Evolutionary conservation across 2,888 invertebrate species (phyloP).

Genomic region (Lypha dubia): DNA sequence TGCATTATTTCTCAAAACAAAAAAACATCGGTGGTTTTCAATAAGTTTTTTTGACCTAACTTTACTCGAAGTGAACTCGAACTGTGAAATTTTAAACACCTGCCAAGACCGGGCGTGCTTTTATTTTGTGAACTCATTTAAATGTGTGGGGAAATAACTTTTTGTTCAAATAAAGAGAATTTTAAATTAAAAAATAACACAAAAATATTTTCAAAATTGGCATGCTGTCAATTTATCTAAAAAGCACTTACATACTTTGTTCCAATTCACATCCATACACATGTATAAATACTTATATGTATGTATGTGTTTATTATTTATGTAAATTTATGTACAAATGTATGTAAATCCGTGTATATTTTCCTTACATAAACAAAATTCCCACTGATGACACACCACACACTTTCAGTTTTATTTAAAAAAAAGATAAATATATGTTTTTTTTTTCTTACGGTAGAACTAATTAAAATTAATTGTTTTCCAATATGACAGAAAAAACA

Average conservation of each 20-base stretch:
- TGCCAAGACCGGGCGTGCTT: too few relatives aligned
- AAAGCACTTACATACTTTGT: neutral
- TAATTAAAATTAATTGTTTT: slow-evolving; percentile 31
- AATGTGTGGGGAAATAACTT: too few relatives aligned
- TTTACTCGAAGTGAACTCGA: too few relatives aligned
- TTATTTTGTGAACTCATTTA: too few relatives aligned
- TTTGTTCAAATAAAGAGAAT: too few relatives aligned
- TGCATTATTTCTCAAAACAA: too few relatives aligned
- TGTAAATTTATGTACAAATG: neutral
- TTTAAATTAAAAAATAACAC: too few relatives aligned
- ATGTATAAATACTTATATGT: neutral
- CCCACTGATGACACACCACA: slow-evolving; percentile 29
- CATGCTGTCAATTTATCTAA: neutral
- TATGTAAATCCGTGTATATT: neutral
- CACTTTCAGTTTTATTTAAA: neutral
- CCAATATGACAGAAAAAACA: neutral
- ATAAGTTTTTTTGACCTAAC: too few relatives aligned
- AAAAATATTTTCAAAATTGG: neutral
- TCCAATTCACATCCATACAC: neutral
- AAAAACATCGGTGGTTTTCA: too few relatives aligned
- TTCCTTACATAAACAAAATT: neutral
- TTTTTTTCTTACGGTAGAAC: neutral
- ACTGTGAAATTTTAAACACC: too few relatives aligned
- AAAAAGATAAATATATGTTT: neutral
- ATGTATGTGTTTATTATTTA: neutral